Base-by-base conservation (phyloP, 1,140 invertebrate species). In the Drosophila triauraria region DNA sequence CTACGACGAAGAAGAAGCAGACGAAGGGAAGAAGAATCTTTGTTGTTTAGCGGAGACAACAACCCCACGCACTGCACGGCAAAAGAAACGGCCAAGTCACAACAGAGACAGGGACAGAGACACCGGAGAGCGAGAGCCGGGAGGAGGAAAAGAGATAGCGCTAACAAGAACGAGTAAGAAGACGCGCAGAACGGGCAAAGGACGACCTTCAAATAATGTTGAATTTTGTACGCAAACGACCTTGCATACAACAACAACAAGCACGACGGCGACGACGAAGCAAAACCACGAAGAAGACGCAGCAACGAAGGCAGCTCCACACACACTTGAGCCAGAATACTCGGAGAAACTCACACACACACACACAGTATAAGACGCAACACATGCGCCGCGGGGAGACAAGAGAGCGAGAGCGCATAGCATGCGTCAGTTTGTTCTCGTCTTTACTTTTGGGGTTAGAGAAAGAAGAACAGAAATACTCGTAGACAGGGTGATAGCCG, bases 181-280 rank as follows among this genome's bases (percentile, higher is more conserved):
- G 65, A 78, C 65, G 75, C 47, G 68, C 47, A 67, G 70, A 79
- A 70, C 76, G 75, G 64, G 77, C 80, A 92, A 92, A 91, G 91
- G 91, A 92, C 91, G 91, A 92, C 91, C 91, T 92, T 92, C 91
- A 92, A 92, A 91, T 91, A 92, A 92, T 92, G 86, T 77, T 92
- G 86, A 91, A 92, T 82, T 92, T 92, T 92, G 88, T 92, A 92
- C 91, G 91, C 91, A 92, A 92, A 92, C 91, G 91, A 92, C 91
- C 91, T 92, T 92, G 91, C 86, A 91, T 81, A 92, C 79, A 92
- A 76, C 87, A 88, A 88, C 85, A 88, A 80, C 80, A 64, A 71
- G 64, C 17, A 40, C 58, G 72, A 58, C 58, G 63, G 25, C 60
- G 42, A 17, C 72, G 63, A 75, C 64, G 80, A 79, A 87, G 62